Base-by-base conservation (phyloP, 2,797 vertebrate species). In the Eurystomus glaucurus region DNA sequence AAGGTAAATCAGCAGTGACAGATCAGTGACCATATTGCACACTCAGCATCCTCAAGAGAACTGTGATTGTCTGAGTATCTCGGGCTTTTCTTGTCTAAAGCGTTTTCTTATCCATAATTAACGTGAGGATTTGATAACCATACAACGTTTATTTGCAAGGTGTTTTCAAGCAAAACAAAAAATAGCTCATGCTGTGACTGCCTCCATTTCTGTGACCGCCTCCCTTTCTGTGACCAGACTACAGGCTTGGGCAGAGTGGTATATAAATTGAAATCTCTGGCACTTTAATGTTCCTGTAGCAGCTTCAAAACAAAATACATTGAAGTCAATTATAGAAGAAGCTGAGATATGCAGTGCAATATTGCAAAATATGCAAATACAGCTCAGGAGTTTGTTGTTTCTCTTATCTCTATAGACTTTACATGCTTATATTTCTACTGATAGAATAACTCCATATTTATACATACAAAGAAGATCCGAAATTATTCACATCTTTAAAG, bases 1-100 rank as follows among this genome's bases (percentile, higher is more conserved):
- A 97, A 97, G 96, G 96, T 96, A 97, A 98, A 98, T 97, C 92
- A 97, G 81, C 89, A 95, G 77, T 97, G 97, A 96, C 95, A 97
- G 94, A 94, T 94, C 97, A 97, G 87, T 94, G 95, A 94, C 96
- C 88, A 91, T 26, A 76, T 33, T 86, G 85, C 88, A 86, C 68
- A 45, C 72, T 91, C 54, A 91, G 93, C 96, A 85, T 79, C 79
- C 97, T 92, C 88, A 18, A 22, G 89, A 92, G 90, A 86, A 54
- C 74, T 70, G 29, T 69, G 64, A 76, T 77, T 96, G 92, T 80
- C 93, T 96, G 70, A 50, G 81, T 72, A 90, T 85, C 84, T 94
- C 84, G 55, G 60, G 46, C 75, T 91, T 96, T 88, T 48, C 87
- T 79, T 92, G 61, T 77, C 79, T 71, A 65, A 96, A 90, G 52